phyloP scores from a whole-genome alignment of 2,113 vertebrate species.

The Phylloscopus trochiloides region DNA sequence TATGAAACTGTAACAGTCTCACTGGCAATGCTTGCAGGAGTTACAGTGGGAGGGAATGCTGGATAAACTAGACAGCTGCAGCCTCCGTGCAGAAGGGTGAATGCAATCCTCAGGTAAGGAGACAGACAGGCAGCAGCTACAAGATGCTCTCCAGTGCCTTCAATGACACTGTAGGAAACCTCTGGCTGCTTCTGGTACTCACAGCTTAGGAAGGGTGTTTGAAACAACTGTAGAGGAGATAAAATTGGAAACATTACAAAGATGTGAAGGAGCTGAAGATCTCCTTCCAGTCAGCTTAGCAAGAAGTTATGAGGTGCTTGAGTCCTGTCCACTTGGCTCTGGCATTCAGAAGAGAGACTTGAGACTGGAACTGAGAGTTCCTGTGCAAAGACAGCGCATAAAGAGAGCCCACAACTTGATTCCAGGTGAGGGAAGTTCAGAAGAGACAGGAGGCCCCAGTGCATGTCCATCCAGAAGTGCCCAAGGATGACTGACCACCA shows the following conservation, averaged over 20 bases:
- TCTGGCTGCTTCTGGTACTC: background rate
- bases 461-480: fast-evolving
- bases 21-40: background rate
- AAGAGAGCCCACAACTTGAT: background rate
- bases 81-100: fast-evolving
- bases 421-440: fast-evolving
- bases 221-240: background rate
- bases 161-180: too few species aligned
- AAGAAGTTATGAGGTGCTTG: background rate
- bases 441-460: background rate
- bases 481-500: background rate
- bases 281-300: background rate
- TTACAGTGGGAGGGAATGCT: background rate
- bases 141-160: background rate
- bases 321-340: background rate
- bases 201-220: background rate
- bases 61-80: background rate
- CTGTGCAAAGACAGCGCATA: fast-evolving
- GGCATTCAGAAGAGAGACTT: background rate
- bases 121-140: background rate
- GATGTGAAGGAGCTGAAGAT: background rate
- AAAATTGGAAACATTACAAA: background rate
- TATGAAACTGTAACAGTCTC: background rate
- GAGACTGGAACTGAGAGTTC: background rate
- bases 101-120: background rate